Percentiles rank a stretch among this genome's conserved stretches.
Conservation (phyloP, 2,888 invertebrate genomes). For the Alcis repandata region DNA sequence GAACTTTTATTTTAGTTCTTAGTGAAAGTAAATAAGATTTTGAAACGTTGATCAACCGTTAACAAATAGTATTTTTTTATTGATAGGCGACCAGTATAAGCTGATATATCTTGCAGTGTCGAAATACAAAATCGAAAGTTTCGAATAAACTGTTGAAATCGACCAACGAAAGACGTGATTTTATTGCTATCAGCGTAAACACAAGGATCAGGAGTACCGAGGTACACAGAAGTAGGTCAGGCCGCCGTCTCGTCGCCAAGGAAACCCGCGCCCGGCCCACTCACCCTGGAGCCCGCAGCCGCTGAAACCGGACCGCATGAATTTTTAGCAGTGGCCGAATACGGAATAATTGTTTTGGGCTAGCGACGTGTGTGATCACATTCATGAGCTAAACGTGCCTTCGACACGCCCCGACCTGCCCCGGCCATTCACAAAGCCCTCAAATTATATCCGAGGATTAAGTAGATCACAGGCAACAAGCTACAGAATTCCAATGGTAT, state of each 20-base stretch:
- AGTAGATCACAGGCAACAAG: background rate
- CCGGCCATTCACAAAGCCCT: background rate
- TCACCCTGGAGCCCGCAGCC: constrained; percentile 1
- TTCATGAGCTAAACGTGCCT: constrained; percentile 24
- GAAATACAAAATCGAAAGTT: too few relatives aligned
- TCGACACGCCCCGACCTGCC: background rate
- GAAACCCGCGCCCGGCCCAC: constrained; percentile 28
- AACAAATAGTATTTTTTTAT: too few relatives aligned
- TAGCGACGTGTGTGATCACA: constrained; percentile 26
- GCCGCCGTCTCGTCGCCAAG: constrained; percentile 51
- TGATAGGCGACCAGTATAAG: too few relatives aligned
- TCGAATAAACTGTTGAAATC: too few relatives aligned
- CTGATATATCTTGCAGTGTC: too few relatives aligned
- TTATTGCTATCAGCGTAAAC: constrained; percentile 23
- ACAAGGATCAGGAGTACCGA: constrained; percentile 27
- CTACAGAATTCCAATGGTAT: background rate
- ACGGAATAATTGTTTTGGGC: constrained; percentile 28
- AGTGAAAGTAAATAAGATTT: too few relatives aligned
- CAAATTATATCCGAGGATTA: background rate
- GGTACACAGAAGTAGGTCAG: constrained; percentile 49
- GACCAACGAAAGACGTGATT: background rate
- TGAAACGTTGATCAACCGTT: too few relatives aligned
- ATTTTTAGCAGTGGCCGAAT: constrained; percentile 28
- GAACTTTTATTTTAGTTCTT: too few relatives aligned
- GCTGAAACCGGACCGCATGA: constrained; percentile 27